Conservation (phyloP, 2,797 vertebrate genomes). For the Protonibea diacanthus region DNA sequence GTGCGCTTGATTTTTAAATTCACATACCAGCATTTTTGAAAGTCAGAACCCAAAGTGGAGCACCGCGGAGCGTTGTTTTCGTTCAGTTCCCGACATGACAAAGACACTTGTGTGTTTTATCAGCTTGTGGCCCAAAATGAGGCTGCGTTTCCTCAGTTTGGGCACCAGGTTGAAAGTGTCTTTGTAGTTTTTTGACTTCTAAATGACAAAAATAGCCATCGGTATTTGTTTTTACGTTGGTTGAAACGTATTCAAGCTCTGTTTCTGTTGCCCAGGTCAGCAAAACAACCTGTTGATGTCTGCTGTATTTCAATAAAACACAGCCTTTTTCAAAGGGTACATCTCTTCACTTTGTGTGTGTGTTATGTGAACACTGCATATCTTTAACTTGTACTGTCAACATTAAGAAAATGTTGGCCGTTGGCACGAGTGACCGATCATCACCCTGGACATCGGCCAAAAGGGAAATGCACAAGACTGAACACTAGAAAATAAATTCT, state of each 20-base stretch:
- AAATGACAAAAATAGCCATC: conserved; percentile 49
- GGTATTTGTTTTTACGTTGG: conserved; percentile 39
- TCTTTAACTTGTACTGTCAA: too few species aligned
- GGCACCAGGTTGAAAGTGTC: not conserved
- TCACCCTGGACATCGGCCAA: too few species aligned
- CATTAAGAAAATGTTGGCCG: too few species aligned
- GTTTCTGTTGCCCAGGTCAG: conserved; percentile 80
- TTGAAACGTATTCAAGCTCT: conserved; percentile 48
- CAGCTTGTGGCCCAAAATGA: conserved; percentile 2
- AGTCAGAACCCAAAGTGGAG: conserved; percentile 34
- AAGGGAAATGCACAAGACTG: too few species aligned
- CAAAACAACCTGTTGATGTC: conserved; percentile 92
- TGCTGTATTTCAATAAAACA: conserved; percentile 89
- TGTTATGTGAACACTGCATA: too few species aligned
- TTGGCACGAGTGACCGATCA: too few species aligned
- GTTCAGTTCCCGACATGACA: conserved; percentile 13
- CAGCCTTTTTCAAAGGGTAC: conserved; percentile 80
- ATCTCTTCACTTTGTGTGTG: conserved; percentile 30
- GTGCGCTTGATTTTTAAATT: conserved; percentile 42
- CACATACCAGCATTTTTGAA: conserved; percentile 67
- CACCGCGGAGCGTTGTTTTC: conserved; percentile 38
- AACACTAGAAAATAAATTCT: too few species aligned
- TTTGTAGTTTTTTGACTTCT: conserved; percentile 27
- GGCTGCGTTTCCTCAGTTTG: conserved; percentile 22
- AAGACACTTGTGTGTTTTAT: not conserved